Percentiles rank a stretch among this genome's conserved stretches.
These are phyloP conservation scores for Aplysina aerophoba DNA, from an alignment of 37 sponge, comb jelly and placozoan species.

Conservation along the genomic window DNA sequence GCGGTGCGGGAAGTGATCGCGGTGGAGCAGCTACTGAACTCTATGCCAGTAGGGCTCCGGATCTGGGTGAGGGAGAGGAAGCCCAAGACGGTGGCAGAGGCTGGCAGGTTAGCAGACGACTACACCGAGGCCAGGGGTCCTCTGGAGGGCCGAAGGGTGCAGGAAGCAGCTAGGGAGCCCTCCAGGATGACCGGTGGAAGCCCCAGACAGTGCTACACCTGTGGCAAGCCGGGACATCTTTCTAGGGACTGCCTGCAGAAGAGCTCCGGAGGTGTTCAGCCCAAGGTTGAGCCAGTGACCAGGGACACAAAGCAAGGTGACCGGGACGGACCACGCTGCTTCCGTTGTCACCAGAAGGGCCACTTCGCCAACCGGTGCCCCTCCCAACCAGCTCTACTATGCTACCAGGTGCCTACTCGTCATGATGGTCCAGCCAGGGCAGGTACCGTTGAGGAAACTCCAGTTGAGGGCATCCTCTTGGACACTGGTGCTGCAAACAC, in stretches of 20 bases:
- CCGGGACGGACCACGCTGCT: background rate
- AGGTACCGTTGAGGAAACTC: slow-evolving; percentile 26
- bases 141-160: too few species aligned
- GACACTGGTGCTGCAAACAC: slow-evolving; percentile 50
- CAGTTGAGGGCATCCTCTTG: slow-evolving; percentile 31
- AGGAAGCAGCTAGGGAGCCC: too few species aligned
- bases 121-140: background rate
- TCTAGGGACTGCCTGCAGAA: too few species aligned
- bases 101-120: background rate
- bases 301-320: background rate
- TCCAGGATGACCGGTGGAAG: too few species aligned
- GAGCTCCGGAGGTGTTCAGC: too few species aligned
- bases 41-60: slow-evolving; percentile 27
- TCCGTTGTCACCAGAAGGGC: background rate
- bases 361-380: background rate
- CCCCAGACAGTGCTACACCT: too few species aligned
- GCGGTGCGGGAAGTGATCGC: slow-evolving; percentile 27
- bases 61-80: slow-evolving; percentile 48
- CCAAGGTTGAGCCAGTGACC: too few species aligned
- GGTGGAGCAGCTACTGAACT: slow-evolving; percentile 42
- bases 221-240: too few species aligned
- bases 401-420: background rate
- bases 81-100: background rate
- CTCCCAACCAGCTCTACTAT: background rate
- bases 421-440: slow-evolving; percentile 5